These are phyloP conservation scores for Mola mola DNA, from an alignment of 2,113 vertebrate species.

Conservation along the genomic window DNA sequence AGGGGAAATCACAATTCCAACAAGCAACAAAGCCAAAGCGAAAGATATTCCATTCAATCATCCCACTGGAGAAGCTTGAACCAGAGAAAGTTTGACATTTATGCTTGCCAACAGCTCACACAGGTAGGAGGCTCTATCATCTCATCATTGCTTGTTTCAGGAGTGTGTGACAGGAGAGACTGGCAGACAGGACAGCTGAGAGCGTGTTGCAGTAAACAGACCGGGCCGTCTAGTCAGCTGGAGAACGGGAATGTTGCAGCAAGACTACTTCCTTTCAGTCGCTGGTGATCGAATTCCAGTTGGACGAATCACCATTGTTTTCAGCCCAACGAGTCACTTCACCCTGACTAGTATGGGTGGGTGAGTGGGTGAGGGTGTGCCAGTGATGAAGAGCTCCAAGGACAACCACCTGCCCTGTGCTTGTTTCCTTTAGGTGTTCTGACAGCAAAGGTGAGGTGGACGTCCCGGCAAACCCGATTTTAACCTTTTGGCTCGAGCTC, in stretches of 20 bases:
- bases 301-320: slow-evolving; percentile 51
- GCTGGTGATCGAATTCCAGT: slow-evolving; percentile 11
- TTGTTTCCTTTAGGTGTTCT: not conserved
- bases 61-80: not conserved
- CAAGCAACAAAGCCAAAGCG: not conserved
- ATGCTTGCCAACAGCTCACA: not conserved
- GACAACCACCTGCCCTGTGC: not conserved
- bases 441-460: not conserved
- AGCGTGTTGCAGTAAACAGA: slow-evolving; percentile 48
- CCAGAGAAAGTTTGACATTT: not conserved
- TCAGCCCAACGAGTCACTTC: slow-evolving; percentile 1
- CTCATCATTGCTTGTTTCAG: not conserved
- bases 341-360: slow-evolving; percentile 4
- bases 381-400: not conserved
- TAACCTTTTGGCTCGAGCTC: slow-evolving; percentile 1
- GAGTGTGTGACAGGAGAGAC: too few species aligned
- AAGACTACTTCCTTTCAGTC: slow-evolving; percentile 37
- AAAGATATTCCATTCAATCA: not conserved
- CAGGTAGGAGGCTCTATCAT: too few species aligned
- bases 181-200: too few species aligned
- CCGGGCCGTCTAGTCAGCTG: slow-evolving; percentile 48
- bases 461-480: not conserved
- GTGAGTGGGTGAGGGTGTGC: not conserved
- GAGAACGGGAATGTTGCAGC: slow-evolving; percentile 50
- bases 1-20: too few species aligned